Base-by-base conservation (phyloP, 2,888 invertebrate genomes). In the Dynastes hyllus region DNA sequence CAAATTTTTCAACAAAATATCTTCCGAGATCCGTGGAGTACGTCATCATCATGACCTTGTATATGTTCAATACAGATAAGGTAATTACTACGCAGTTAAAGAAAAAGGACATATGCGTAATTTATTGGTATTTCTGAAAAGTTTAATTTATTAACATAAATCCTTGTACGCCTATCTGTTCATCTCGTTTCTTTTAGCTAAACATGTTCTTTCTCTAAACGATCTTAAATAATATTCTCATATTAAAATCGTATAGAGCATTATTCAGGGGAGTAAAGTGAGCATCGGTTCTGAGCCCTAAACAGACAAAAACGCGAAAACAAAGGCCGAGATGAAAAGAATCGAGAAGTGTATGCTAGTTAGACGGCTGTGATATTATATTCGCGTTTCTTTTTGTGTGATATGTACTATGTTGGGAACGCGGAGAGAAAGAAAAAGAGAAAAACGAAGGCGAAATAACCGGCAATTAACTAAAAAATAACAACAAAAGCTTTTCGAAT, bases 401-500 rank as follows among this genome's bases (percentile, higher is more conserved):
- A 22, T 58, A 27, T 73, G 40, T 73, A 58, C 22, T 16, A 22
- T 58, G 55, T 16, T 40, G 58, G 58, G 73, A 73, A 40, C 29
- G 16, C 37, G 51, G 58, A 58, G 32, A 22, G 27, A 50, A 73
- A 73, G 55, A 73, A 58, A 58, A 22, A 58, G 40, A 45, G 71
- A 51, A 70, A 58, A 78, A 58, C 22, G 76, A 65, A 58, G 61
- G 70, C 67, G 69, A 76, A 67, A 70, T 76, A 79, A 69, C 79
- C 76, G 76, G 79, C 79, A 79, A 79, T 79, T 79, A 79, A 79
- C 79, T 70, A 63, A 79, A 79, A 78, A 79, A 79, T 79, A 79
- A 78, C 78, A 78, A 61, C 75, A 69, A 70, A 76, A 79, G 76
- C 67, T 45, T 51, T 63, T 61, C 79, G 40, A 69, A 69, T 70